These are phyloP conservation scores for Promerops cafer DNA, from an alignment of 2,113 vertebrate genomes.

Conservation along the genomic window DNA sequence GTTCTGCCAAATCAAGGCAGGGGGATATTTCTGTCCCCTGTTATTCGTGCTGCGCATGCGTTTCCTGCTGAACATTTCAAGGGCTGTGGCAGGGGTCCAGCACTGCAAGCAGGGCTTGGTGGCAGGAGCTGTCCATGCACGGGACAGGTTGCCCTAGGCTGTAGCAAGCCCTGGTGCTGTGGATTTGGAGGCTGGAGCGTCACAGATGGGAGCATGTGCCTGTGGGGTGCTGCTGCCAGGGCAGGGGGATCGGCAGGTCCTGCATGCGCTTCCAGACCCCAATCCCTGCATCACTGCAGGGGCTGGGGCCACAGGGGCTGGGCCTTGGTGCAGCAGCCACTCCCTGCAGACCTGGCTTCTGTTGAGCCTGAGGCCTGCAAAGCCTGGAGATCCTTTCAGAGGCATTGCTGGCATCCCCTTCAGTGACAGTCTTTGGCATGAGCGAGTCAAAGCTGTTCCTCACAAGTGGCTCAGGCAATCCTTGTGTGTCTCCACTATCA, in stretches of 20 bases:
- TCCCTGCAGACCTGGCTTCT: not conserved
- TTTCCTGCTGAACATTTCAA: not conserved
- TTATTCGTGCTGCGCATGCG: rapidly evolving
- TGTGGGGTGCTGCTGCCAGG: not conserved
- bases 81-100: not conserved
- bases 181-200: not conserved
- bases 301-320: not conserved
- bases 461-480: not conserved
- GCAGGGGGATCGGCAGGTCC: not conserved
- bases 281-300: not conserved
- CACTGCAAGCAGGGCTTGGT: not conserved
- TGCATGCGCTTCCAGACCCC: not conserved
- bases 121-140: not conserved
- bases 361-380: not conserved
- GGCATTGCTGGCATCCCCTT: not conserved
- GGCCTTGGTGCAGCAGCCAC: not conserved
- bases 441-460: not conserved
- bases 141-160: not conserved
- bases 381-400: not conserved
- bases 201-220: not conserved
- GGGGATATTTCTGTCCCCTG: not conserved
- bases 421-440: not conserved
- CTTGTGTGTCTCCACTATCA: not conserved
- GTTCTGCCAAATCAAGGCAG: not conserved
- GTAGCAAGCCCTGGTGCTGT: not conserved